Evolutionary conservation across 2,888 invertebrate genomes (phyloP), one percentile per base, ranked within the genome.

Genomic region (Atherix ibis): DNA sequence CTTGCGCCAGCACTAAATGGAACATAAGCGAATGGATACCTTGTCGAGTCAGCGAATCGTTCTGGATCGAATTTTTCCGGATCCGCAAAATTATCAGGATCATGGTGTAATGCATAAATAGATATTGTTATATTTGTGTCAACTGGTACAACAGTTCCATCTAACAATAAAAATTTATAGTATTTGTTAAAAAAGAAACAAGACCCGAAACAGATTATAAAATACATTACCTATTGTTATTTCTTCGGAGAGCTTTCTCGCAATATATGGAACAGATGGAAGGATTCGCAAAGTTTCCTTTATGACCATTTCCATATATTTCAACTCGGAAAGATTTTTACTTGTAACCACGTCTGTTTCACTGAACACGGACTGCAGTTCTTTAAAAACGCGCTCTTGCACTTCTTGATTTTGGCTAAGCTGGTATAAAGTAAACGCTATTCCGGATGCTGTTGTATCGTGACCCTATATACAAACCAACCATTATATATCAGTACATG

Each of bases 291-390:
- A 47, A 0, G 73, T 65, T 49, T 78, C 78, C 49, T 78, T 78
- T 30, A 79, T 71, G 43, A 75, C 76, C 44, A 70, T 69, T 42
- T 78, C 78, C 40, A 78, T 59, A 46, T 76, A 78, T 36, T 66
- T 65, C 70, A 78, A 70, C 34, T 68, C 64, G 39, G 68, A 54
- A n/a, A 78, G 52, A 41, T 71, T 70, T 27, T 67, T 66, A 53
- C 69, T 64, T 3, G 62, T 65, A 2, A 66, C 64, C 4, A 67
- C 61, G 1, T 54, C 65, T 14, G 47, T 50, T 44, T 57, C 59
- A 31, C 54, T 45, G 34, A 67, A 65, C 40, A 68, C 65, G 9
- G 52, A 48, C 10, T 62, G 56, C 34, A 67, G 47, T 49, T 70
- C 70, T 34, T 66, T 51, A 1, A 62, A 46, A 1, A 67, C 63